Conservation (phyloP, 1,140 invertebrate species). For the Drosophila ambigua region DNA sequence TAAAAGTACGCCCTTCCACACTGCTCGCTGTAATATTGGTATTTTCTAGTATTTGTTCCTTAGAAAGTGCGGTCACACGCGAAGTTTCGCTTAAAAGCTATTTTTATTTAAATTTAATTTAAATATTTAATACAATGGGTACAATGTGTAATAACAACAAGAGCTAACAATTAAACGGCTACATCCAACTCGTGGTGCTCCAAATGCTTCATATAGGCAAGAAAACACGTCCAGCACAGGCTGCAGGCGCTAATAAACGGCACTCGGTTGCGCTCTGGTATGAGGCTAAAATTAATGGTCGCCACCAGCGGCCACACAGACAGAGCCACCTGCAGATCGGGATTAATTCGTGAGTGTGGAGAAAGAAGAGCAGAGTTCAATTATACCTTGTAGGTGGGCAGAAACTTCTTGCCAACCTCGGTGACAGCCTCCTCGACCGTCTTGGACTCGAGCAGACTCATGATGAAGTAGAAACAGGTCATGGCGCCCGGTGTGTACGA, state of each 20-base stretch:
- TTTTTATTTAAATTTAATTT: too few species aligned
- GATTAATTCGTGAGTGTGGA: not conserved
- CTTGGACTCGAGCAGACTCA: slow-evolving; percentile 91
- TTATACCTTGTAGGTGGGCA: slow-evolving; percentile 87
- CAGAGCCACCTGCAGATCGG: slow-evolving; percentile 87
- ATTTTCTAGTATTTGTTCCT: too few species aligned
- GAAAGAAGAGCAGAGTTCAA: not conserved
- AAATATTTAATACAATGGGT: too few species aligned
- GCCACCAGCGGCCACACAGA: slow-evolving; percentile 93
- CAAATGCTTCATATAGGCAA: slow-evolving; percentile 93
- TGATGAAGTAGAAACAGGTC: slow-evolving; percentile 92
- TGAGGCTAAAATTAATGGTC: slow-evolving; percentile 91
- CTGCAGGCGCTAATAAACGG: slow-evolving; percentile 93
- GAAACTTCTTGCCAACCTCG: slow-evolving; percentile 91
- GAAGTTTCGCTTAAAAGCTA: too few species aligned
- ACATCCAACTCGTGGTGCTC: slow-evolving; percentile 84
- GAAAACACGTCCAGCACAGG: slow-evolving; percentile 93
- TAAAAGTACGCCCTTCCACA: too few species aligned
- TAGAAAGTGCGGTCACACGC: too few species aligned
- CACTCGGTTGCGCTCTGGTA: slow-evolving; percentile 92
- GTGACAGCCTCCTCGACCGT: slow-evolving; percentile 87
- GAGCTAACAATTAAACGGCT: slow-evolving; percentile 37
- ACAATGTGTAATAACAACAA: too few species aligned
- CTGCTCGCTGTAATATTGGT: too few species aligned
- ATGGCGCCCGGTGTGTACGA: slow-evolving; percentile 92